These are phyloP conservation scores for Volucella zonaria DNA, from an alignment of 2,888 invertebrate genomes.

Conservation along the genomic window DNA sequence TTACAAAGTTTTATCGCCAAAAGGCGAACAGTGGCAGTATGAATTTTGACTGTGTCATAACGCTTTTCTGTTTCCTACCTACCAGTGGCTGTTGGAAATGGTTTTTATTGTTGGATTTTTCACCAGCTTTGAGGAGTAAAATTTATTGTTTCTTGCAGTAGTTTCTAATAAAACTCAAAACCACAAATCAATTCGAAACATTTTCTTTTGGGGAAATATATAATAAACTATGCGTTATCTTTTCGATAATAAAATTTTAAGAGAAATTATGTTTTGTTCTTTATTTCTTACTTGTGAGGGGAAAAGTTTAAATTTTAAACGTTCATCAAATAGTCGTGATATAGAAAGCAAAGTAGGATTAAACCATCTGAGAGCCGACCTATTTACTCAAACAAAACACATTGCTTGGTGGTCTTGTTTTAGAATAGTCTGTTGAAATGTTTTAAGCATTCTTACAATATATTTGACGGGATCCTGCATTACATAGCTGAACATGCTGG, in stretches of 20 bases:
- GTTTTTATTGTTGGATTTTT: constrained; percentile 58
- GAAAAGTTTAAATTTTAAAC: too few relatives aligned
- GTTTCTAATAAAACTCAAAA: constrained; percentile 15
- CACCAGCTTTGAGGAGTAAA: constrained; percentile 2
- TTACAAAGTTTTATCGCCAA: constrained; percentile 43
- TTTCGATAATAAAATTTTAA: constrained; percentile 67
- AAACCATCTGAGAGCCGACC: too few relatives aligned
- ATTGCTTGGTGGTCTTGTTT: too few relatives aligned
- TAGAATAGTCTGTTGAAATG: too few relatives aligned
- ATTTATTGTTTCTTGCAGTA: constrained; percentile 28
- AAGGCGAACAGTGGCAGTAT: constrained; percentile 40
- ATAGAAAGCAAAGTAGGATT: too few relatives aligned
- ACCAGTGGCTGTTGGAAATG: constrained; percentile 34
- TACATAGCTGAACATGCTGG: too few relatives aligned
- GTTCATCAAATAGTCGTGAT: too few relatives aligned
- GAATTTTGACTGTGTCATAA: constrained; percentile 63
- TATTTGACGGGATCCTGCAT: too few relatives aligned
- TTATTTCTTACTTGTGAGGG: background rate
- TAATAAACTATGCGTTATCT: constrained; percentile 57
- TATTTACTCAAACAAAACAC: too few relatives aligned
- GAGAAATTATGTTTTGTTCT: background rate
- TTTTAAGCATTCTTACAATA: too few relatives aligned
- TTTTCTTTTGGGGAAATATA: constrained; percentile 42
- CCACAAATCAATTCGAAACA: constrained; percentile 45
- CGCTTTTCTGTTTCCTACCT: constrained; percentile 11